These are phyloP conservation scores for Aphrocallistes beatrix DNA, from an alignment of 37 sponge, comb jelly and placozoan species.

Conservation along the genomic window DNA sequence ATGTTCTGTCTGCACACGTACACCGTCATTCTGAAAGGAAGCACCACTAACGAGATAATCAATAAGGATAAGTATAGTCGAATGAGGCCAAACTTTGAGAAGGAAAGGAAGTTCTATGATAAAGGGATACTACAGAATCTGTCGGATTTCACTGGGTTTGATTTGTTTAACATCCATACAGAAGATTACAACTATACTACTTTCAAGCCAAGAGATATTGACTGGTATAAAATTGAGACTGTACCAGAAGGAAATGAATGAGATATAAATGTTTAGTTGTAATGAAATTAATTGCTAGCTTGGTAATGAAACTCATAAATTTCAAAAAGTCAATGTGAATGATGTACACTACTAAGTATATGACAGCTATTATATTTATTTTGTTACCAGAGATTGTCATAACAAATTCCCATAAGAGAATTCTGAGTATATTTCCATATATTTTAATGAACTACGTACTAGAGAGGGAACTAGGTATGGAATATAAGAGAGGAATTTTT, in stretches of 20 bases:
- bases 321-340: no score
- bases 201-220: neutral
- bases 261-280: no score
- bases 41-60: neutral
- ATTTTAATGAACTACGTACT: no score
- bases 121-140: slow-evolving; percentile 4
- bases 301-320: no score
- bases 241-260: neutral
- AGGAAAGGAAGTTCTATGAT: neutral
- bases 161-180: neutral
- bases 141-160: neutral
- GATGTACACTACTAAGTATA: no score
- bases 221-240: neutral
- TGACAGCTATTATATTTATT: no score
- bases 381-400: no score
- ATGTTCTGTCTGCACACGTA: neutral
- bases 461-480: no score
- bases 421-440: no score
- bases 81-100: neutral
- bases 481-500: no score
- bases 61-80: neutral
- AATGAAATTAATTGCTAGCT: no score
- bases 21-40: neutral
- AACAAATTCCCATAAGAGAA: no score
- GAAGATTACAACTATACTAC: neutral